phyloP scores from a whole-genome alignment of 2,888 invertebrate genomes.

The Hyposoter didymator region DNA sequence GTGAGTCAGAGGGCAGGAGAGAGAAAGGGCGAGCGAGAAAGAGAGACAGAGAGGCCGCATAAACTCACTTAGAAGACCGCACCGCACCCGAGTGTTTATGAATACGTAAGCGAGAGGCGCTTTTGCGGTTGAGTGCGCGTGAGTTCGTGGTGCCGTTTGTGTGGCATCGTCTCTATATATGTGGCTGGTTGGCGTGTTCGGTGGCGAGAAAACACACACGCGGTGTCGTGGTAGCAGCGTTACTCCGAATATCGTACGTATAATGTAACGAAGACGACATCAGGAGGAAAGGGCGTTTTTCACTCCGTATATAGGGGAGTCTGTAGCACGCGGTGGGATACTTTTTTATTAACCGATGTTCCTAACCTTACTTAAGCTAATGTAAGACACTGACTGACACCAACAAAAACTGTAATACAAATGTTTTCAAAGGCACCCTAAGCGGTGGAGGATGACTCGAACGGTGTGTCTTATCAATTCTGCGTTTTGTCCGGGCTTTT shows the following conservation, averaged over 20 bases:
- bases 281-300: slow-evolving; percentile 22
- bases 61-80: slow-evolving; percentile 65
- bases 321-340: neutral
- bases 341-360: slow-evolving; percentile 32
- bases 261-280: slow-evolving; percentile 47
- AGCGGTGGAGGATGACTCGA: neutral
- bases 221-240: slow-evolving; percentile 14
- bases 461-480: neutral
- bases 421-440: slow-evolving; percentile 4
- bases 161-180: slow-evolving; percentile 9
- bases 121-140: slow-evolving; percentile 59
- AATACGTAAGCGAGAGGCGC: slow-evolving; percentile 64
- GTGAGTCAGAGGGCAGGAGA: neutral
- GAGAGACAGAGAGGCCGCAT: slow-evolving; percentile 46
- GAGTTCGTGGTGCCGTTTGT: slow-evolving; percentile 46
- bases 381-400: slow-evolving; percentile 20
- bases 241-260: slow-evolving; percentile 30
- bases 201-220: slow-evolving; percentile 45
- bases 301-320: slow-evolving; percentile 1
- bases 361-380: slow-evolving; percentile 23
- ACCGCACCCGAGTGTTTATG: slow-evolving; percentile 63
- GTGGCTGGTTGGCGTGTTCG: slow-evolving; percentile 47
- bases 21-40: slow-evolving; percentile 12
- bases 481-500: neutral
- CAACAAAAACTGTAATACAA: neutral